Percentiles rank a stretch among this genome's conserved stretches.
These are phyloP conservation scores for Phainopepla nitens DNA, from an alignment of 2,113 vertebrate genomes.

Conservation along the genomic window DNA sequence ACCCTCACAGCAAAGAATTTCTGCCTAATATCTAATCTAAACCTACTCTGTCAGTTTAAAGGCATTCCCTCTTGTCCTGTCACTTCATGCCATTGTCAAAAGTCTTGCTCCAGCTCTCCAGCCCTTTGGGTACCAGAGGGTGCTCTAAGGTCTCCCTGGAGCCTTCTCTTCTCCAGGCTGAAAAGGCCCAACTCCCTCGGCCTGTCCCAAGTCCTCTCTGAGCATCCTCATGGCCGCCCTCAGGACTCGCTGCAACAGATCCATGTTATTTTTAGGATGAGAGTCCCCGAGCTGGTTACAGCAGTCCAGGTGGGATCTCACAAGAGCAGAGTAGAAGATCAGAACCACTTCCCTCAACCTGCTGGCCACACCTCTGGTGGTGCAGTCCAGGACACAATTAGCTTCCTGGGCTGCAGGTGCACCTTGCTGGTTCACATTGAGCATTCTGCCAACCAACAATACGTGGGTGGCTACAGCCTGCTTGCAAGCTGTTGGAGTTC, in stretches of 20 bases:
- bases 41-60: background rate
- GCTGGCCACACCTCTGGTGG: background rate
- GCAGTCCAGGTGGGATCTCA: background rate
- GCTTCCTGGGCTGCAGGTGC: background rate
- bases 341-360: background rate
- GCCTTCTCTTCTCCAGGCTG: background rate
- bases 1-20: background rate
- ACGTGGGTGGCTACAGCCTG: fast-evolving
- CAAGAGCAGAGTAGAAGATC: background rate
- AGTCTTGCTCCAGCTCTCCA: background rate
- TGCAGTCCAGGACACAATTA: background rate
- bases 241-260: background rate
- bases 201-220: background rate
- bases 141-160: background rate
- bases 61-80: background rate
- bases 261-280: background rate
- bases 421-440: background rate
- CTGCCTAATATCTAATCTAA: background rate
- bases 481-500: background rate
- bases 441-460: background rate
- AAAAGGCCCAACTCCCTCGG: background rate
- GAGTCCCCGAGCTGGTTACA: background rate
- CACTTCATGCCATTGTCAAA: background rate
- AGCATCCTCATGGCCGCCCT: background rate
- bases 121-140: background rate